A percentile compares a stretch with the other conserved stretches of the same genome.
phyloP scores from a whole-genome alignment of 2,888 invertebrate genomes.

The Drosophila stalkeri region DNA sequence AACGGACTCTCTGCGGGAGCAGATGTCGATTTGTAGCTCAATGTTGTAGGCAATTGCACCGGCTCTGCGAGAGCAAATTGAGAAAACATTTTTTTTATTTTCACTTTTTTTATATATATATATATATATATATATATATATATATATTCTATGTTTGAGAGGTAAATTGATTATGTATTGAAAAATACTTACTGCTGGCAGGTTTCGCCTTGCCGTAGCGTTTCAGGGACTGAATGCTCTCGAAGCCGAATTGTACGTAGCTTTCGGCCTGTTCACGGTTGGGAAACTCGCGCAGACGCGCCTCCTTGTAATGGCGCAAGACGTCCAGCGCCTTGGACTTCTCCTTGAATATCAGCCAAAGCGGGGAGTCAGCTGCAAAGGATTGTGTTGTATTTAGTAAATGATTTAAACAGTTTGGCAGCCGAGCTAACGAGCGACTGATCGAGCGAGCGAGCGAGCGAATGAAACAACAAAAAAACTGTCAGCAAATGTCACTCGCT shows the following conservation, averaged over 20 bases:
- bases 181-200: conserved; percentile 81
- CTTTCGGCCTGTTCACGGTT: conserved; percentile 90
- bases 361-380: conserved; percentile 68
- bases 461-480: conserved; percentile 7
- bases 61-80: conserved; percentile 43
- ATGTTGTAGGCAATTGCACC: conserved; percentile 27
- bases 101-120: neutral
- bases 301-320: conserved; percentile 91
- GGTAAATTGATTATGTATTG: neutral
- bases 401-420: neutral
- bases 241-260: conserved; percentile 90
- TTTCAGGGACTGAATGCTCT: conserved; percentile 84
- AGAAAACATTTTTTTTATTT: neutral
- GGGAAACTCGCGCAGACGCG: conserved; percentile 92
- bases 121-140: too few relatives aligned
- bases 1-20: conserved; percentile 29
- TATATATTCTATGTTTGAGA: neutral
- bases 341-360: conserved; percentile 88
- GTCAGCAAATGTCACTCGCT: conserved; percentile 12
- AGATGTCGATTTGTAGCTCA: conserved; percentile 27
- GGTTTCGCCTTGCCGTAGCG: conserved; percentile 84
- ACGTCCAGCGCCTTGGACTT: conserved; percentile 90
- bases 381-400: conserved; percentile 2
- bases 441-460: conserved; percentile 4
- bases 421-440: neutral